Conservation (phyloP, 2,797 vertebrate genomes). For the Meriones psammophilus region DNA sequence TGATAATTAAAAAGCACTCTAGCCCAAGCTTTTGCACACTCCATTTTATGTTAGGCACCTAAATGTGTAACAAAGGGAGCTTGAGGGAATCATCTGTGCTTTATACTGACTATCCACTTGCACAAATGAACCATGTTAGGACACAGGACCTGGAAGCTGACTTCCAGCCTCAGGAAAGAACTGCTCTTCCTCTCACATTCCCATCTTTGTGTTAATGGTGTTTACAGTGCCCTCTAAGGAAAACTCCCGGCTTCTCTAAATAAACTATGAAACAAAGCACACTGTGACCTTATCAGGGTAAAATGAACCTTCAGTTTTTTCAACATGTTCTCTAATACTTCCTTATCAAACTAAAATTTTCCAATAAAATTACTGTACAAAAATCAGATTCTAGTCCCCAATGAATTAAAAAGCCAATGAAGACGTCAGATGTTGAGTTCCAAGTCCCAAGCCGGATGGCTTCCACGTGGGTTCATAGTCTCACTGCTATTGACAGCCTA, state of each 20-base stretch:
- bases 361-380: conserved; percentile 13
- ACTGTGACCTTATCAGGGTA: not conserved
- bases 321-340: conserved; percentile 31
- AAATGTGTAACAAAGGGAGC: not conserved
- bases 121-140: not conserved
- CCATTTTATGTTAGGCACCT: not conserved
- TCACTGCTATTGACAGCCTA: not conserved
- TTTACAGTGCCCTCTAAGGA: not conserved
- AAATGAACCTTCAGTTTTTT: conserved; percentile 41
- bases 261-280: not conserved
- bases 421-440: not conserved
- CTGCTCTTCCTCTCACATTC: not conserved
- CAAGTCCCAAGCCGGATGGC: not conserved
- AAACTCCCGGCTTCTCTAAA: not conserved
- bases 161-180: not conserved
- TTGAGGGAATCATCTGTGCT: not conserved
- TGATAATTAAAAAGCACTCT: conserved; percentile 35
- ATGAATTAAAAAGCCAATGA: not conserved
- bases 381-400: conserved; percentile 15
- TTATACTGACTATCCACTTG: not conserved
- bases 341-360: conserved; percentile 1
- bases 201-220: not conserved
- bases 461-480: not conserved
- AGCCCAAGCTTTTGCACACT: not conserved
- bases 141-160: not conserved